phyloP scores from a whole-genome alignment of 2,888 invertebrate genomes.

The Agrochola circellaris region DNA sequence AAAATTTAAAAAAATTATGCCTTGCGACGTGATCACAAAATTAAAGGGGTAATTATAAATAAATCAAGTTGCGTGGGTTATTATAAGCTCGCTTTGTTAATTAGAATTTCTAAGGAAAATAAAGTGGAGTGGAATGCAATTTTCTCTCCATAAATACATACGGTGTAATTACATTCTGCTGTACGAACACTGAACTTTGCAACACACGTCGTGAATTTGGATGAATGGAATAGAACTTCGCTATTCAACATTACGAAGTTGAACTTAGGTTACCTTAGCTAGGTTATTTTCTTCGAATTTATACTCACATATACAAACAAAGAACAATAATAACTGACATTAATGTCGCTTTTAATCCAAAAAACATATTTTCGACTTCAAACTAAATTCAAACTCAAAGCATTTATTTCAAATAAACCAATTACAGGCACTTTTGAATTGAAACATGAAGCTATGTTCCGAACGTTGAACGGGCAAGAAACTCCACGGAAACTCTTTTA shows the following conservation, averaged over 20 bases:
- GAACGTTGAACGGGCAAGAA: too few relatives aligned
- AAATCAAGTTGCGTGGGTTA: slow-evolving; percentile 28
- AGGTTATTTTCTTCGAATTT: not conserved
- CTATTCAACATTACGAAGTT: not conserved
- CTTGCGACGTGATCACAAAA: too few relatives aligned
- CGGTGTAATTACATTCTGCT: slow-evolving; percentile 7
- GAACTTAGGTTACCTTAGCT: too few relatives aligned
- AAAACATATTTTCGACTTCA: not conserved
- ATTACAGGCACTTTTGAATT: too few relatives aligned
- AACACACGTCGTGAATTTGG: not conserved
- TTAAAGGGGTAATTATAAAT: slow-evolving; percentile 24
- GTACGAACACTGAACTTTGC: slow-evolving; percentile 12
- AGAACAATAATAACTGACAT: not conserved
- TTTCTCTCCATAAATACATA: slow-evolving; percentile 19
- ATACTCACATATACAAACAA: not conserved
- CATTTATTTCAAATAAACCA: too few relatives aligned
- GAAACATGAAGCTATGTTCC: too few relatives aligned
- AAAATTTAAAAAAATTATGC: too few relatives aligned
- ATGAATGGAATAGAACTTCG: not conserved
- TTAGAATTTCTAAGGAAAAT: slow-evolving; percentile 35
- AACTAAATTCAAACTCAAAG: too few relatives aligned
- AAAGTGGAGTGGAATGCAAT: slow-evolving; percentile 18
- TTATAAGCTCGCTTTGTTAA: slow-evolving; percentile 8
- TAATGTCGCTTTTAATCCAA: not conserved
- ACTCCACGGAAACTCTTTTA: too few relatives aligned